A percentile compares a stretch with the other conserved stretches of the same genome.
Evolutionary conservation across 1,140 invertebrate genomes (phyloP).

Genomic region (Heliothis virescens): DNA sequence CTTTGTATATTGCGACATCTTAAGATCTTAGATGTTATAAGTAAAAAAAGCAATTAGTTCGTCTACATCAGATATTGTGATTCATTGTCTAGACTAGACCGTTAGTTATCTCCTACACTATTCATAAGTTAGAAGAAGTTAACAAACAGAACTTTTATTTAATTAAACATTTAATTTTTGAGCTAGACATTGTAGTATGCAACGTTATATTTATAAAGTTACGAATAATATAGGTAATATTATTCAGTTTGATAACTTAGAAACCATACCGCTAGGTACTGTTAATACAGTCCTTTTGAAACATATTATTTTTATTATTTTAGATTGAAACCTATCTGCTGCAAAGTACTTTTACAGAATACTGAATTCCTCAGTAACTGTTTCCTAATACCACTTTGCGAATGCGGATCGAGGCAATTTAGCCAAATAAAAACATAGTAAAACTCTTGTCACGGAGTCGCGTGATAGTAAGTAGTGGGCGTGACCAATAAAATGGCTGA

Average conservation of each 20-base stretch:
- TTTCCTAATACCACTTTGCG: slow-evolving; percentile 12
- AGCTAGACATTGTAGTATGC: neutral
- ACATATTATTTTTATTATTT: too few species aligned
- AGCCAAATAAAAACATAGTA: slow-evolving; percentile 36
- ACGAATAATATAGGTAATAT: too few species aligned
- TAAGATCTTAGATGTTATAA: too few species aligned
- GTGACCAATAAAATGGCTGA: slow-evolving; percentile 47
- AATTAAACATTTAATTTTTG: neutral
- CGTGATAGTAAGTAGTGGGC: slow-evolving; percentile 48
- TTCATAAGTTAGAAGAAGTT: slow-evolving; percentile 10
- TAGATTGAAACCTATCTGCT: slow-evolving; percentile 1
- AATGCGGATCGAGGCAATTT: slow-evolving; percentile 19
- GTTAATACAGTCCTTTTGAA: too few species aligned
- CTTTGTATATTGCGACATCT: too few species aligned
- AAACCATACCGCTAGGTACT: too few species aligned
- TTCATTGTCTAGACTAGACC: slow-evolving; percentile 27
- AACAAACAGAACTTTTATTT: neutral
- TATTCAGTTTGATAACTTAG: too few species aligned
- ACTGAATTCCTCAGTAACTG: neutral
- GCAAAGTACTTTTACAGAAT: neutral
- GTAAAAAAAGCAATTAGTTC: neutral
- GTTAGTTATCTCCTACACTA: neutral
- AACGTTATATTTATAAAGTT: neutral
- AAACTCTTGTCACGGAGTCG: slow-evolving; percentile 42
- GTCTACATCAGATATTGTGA: slow-evolving; percentile 23